Percentiles rank a stretch among this genome's conserved stretches.
These are phyloP conservation scores for Diadema setosum DNA, from an alignment of 35 echinoderm and acorn worm genomes.

Conservation along the genomic window DNA sequence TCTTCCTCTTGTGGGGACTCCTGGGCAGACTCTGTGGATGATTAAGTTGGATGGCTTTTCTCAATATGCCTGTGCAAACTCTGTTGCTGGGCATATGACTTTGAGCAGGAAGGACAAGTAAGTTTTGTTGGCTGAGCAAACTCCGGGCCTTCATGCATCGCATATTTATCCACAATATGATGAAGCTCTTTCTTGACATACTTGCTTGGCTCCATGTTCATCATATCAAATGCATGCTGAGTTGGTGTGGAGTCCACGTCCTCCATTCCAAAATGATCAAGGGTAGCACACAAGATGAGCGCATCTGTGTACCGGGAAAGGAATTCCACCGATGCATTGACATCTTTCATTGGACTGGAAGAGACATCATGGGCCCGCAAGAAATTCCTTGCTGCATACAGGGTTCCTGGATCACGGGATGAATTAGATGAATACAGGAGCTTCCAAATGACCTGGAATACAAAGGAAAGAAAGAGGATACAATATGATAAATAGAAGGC, in stretches of 20 bases:
- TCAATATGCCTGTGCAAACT: conserved; percentile 14
- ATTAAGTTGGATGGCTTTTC: not conserved
- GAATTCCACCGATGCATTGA: conserved; percentile 56
- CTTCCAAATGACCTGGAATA: conserved; percentile 67
- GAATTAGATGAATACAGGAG: conserved; percentile 46
- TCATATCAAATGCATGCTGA: conserved; percentile 6
- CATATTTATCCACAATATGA: not conserved
- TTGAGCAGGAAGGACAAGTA: conserved; percentile 20
- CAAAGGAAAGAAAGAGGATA: not conserved
- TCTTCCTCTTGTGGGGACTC: not conserved
- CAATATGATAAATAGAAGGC: not conserved
- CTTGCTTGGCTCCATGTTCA: not conserved
- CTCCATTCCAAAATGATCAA: conserved; percentile 54
- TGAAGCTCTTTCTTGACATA: not conserved
- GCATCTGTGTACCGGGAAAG: conserved; percentile 47
- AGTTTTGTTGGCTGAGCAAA: not conserved
- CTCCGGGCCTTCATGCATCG: not conserved
- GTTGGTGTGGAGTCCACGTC: conserved; percentile 24
- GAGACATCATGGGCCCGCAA: conserved; percentile 37
- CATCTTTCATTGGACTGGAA: conserved; percentile 28
- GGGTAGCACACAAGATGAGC: conserved; percentile 14
- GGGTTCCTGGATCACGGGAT: conserved; percentile 40
- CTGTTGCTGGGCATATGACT: not conserved
- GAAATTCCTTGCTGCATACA: conserved; percentile 47
- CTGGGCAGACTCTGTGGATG: not conserved